Evolutionary conservation across 2,113 vertebrate genomes (phyloP).

Genomic region (Pelecanus crispus): DNA sequence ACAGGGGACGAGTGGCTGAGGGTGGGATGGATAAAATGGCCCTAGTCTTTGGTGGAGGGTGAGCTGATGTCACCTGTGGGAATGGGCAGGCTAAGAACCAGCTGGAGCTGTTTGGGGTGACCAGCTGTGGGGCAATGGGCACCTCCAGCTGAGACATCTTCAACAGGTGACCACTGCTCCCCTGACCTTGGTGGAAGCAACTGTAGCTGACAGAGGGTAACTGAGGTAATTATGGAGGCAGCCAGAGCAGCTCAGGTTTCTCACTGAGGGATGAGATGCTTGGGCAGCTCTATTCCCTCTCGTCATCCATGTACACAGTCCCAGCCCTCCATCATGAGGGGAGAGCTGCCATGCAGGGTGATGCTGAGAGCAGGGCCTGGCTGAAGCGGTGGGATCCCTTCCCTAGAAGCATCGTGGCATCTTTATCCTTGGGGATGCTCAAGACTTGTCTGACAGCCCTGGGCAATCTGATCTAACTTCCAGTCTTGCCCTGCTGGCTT

Average conservation of each 20-base stretch:
- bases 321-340: background rate
- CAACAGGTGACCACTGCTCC: background rate
- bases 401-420: background rate
- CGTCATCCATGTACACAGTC: accelerated
- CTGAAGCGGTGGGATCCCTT: background rate
- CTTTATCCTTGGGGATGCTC: background rate
- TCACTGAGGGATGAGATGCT: background rate
- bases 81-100: background rate
- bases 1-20: background rate
- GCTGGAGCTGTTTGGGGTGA: background rate
- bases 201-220: background rate
- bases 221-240: background rate
- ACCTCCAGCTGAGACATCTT: background rate
- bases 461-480: background rate
- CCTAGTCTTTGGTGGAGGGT: background rate
- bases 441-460: background rate
- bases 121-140: background rate
- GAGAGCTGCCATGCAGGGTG: accelerated
- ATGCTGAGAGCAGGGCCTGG: background rate
- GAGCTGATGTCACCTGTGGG: background rate
- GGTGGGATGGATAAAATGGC: background rate
- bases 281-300: background rate
- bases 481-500: background rate
- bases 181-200: background rate
- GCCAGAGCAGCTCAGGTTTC: background rate